Evolutionary conservation across 1,140 invertebrate genomes (phyloP).

Genomic region (Ctenoplectra terminalis): DNA sequence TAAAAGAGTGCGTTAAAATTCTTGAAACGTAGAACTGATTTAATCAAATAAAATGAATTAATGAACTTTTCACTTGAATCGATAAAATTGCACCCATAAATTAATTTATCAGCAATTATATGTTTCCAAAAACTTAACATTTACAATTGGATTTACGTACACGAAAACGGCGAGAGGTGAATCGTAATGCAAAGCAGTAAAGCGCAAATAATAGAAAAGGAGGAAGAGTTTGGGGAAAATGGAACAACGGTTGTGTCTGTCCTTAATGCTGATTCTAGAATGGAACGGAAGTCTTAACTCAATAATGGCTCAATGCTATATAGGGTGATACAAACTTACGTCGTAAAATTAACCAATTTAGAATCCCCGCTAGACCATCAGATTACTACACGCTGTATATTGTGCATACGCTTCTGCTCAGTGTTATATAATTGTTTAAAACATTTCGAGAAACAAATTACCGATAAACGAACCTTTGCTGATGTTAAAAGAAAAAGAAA

Average conservation of each 20-base stretch:
- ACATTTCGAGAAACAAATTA: not conserved
- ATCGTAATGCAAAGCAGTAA: not conserved
- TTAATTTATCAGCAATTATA: too few relatives aligned
- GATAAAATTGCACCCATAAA: too few relatives aligned
- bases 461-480: not conserved
- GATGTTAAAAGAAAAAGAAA: not conserved
- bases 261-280: conserved; percentile 12
- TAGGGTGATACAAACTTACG: conserved; percentile 9
- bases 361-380: not conserved
- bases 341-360: conserved; percentile 16
- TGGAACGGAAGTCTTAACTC: not conserved
- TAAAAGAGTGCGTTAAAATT: too few relatives aligned
- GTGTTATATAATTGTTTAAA: not conserved
- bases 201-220: not conserved
- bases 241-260: not conserved
- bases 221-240: too few relatives aligned
- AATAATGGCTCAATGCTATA: not conserved
- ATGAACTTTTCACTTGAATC: too few relatives aligned
- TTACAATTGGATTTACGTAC: too few relatives aligned
- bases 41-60: too few relatives aligned
- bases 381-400: not conserved
- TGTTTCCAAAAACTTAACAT: too few relatives aligned
- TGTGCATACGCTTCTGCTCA: not conserved
- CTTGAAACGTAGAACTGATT: too few relatives aligned
- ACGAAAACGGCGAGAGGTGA: not conserved